A percentile compares a stretch with the other conserved stretches of the same genome.
Evolutionary conservation across 2,888 invertebrate species (phyloP).

Genomic region (Germaria angustata): DNA sequence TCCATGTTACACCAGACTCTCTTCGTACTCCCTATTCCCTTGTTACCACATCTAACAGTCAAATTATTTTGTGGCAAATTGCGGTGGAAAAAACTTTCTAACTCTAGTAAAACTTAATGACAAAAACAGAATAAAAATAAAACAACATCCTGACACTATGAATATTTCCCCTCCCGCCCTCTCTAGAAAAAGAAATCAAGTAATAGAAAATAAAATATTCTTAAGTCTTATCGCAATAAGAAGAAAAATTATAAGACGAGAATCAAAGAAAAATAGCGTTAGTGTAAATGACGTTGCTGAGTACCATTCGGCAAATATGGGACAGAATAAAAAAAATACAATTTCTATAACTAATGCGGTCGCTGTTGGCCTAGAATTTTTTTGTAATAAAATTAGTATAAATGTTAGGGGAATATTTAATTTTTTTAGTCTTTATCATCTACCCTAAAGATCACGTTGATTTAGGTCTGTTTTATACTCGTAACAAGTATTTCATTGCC

Average conservation of each 20-base stretch:
- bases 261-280: conserved; percentile 27
- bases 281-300: conserved; percentile 38
- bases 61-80: conserved; percentile 25
- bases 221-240: conserved; percentile 8
- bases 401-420: neutral
- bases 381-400: neutral
- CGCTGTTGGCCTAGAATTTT: neutral
- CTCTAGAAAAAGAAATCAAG: neutral
- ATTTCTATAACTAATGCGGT: neutral
- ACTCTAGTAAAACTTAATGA: neutral
- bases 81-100: conserved; percentile 19
- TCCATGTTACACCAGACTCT: neutral
- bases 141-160: neutral
- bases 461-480: conserved; percentile 25
- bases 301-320: neutral
- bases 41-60: conserved; percentile 23
- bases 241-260: conserved; percentile 16
- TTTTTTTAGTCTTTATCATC: neutral
- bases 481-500: conserved; percentile 40
- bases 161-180: neutral
- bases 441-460: conserved; percentile 31
- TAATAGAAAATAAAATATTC: conserved; percentile 37
- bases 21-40: neutral
- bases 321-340: neutral
- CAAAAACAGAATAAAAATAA: neutral